phyloP scores from a whole-genome alignment of 2,888 invertebrate species.

The Incurvaria masculella region DNA sequence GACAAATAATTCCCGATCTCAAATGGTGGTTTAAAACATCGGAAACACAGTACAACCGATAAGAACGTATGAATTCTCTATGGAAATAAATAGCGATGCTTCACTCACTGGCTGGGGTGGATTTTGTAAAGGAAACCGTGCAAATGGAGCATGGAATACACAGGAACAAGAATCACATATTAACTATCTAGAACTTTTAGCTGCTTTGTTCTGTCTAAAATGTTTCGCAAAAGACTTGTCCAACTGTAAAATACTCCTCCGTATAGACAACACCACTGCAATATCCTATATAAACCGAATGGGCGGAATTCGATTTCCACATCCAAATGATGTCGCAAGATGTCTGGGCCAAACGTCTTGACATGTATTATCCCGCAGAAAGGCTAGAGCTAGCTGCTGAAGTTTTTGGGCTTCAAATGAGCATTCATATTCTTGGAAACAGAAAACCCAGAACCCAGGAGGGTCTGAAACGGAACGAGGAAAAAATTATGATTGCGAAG shows the following conservation, averaged over 20 bases:
- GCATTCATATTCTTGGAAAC: too few species aligned
- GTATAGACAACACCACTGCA: conserved; percentile 15
- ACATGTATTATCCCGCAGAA: too few species aligned
- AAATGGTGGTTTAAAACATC: neutral
- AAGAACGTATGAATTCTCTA: neutral
- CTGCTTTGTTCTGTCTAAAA: conserved; percentile 11
- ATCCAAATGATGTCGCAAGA: neutral
- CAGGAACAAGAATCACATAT: conserved; percentile 3
- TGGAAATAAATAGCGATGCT: conserved; percentile 14
- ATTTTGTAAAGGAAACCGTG: too few species aligned
- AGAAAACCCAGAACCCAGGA: too few species aligned
- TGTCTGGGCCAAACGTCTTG: too few species aligned
- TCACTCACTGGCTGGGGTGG: conserved; percentile 11
- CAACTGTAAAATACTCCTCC: conserved; percentile 9
- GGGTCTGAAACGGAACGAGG: too few species aligned
- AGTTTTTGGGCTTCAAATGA: too few species aligned
- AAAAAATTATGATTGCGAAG: too few species aligned
- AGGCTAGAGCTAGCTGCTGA: too few species aligned
- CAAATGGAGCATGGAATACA: too few species aligned
- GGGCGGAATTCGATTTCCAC: conserved; percentile 24
- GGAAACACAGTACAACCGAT: neutral
- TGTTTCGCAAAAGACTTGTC: conserved; percentile 7
- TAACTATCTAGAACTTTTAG: conserved; percentile 10
- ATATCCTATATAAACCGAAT: conserved; percentile 11
- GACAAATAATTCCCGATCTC: too few species aligned